phyloP scores from a whole-genome alignment of 2,797 vertebrate species.

The Ataeniobius toweri region DNA sequence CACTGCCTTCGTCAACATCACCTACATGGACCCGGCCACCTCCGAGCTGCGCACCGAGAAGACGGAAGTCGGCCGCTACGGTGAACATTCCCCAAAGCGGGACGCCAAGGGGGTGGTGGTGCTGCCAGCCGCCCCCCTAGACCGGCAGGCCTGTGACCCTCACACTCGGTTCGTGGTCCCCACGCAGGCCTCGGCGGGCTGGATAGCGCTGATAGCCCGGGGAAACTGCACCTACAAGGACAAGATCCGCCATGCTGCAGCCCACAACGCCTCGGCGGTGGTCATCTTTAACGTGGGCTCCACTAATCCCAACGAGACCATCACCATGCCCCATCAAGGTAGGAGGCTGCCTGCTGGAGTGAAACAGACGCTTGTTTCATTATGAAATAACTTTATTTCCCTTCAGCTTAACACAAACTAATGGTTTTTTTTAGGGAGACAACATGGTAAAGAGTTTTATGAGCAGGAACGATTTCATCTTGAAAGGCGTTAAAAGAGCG shows the following conservation, averaged over 20 bases:
- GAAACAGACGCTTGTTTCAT: no score
- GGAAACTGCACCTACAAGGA: constrained; percentile 94
- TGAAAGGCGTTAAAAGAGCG: no score
- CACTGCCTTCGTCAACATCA: constrained; percentile 98
- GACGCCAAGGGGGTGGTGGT: constrained; percentile 89
- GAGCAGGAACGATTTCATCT: no score
- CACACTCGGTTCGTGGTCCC: constrained; percentile 83
- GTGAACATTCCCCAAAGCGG: constrained; percentile 92
- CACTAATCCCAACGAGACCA: constrained; percentile 88
- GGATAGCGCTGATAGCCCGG: constrained; percentile 91
- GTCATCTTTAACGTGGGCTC: constrained; percentile 94
- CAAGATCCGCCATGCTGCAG: constrained; percentile 90
- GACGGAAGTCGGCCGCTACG: constrained; percentile 95
- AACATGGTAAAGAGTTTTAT: no score
- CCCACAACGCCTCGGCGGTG: constrained; percentile 92
- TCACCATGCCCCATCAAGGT: constrained; percentile 93
- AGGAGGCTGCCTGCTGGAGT: not conserved
- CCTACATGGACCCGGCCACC: constrained; percentile 87
- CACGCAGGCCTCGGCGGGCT: constrained; percentile 73
- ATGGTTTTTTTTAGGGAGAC: not conserved
- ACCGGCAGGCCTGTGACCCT: constrained; percentile 90
- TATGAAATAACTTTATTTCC: no score
- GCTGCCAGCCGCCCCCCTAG: constrained; percentile 80
- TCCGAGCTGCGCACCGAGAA: constrained; percentile 87
- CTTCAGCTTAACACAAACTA: not conserved